These are phyloP conservation scores for Schizotus pectinicornis DNA, from an alignment of 2,888 invertebrate genomes.

Conservation along the genomic window DNA sequence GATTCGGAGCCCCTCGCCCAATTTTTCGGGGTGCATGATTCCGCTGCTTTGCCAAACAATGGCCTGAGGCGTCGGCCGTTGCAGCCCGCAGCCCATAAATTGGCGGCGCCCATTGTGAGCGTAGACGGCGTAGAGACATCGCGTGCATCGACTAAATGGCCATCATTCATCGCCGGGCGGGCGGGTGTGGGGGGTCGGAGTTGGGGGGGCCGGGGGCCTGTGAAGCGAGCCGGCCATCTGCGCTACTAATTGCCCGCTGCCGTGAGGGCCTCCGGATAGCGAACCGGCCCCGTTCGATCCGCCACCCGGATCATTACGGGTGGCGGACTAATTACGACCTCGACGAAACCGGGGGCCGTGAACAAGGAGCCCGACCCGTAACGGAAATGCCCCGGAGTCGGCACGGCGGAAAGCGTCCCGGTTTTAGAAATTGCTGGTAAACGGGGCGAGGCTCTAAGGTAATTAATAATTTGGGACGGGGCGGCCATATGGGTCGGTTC, in stretches of 20 bases:
- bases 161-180: slow-evolving; percentile 2
- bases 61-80: too few relatives aligned
- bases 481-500: too few relatives aligned
- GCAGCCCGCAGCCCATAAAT: slow-evolving; percentile 1
- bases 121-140: slow-evolving; percentile 10
- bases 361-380: not conserved
- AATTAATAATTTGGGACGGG: too few relatives aligned
- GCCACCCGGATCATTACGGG: slow-evolving; percentile 19
- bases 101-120: slow-evolving; percentile 9
- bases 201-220: not conserved
- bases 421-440: too few relatives aligned
- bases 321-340: slow-evolving; percentile 19
- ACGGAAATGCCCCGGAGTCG: not conserved
- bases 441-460: too few relatives aligned
- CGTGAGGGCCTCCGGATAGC: slow-evolving; percentile 1
- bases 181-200: not conserved
- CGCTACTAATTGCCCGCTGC: slow-evolving; percentile 4
- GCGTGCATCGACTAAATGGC: slow-evolving; percentile 5
- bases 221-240: not conserved
- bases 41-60: too few relatives aligned
- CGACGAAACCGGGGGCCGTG: too few relatives aligned
- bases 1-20: too few relatives aligned
- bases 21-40: too few relatives aligned
- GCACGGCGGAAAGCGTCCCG: too few relatives aligned
- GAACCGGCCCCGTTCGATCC: not conserved